phyloP scores from a whole-genome alignment of 1,140 invertebrate species.

The Zaprionus nigranus region DNA sequence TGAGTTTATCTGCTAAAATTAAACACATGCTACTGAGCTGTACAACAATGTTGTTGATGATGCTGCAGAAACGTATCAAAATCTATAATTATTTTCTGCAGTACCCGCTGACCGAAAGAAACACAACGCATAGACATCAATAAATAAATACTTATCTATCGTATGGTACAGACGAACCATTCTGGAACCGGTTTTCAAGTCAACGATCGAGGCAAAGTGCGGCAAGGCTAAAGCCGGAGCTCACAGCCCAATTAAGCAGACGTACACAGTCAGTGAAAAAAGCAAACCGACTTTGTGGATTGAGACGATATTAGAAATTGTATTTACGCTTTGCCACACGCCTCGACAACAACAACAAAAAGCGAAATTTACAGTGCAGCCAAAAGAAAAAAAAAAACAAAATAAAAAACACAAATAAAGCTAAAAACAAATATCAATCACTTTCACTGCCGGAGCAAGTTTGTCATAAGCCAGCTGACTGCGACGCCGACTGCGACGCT shows the following conservation, averaged over 20 bases:
- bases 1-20: background rate
- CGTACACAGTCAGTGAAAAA: background rate
- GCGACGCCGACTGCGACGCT: background rate
- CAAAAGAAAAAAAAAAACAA: slow-evolving; percentile 22
- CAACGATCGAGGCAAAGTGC: slow-evolving; percentile 16
- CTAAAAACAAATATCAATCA: slow-evolving; percentile 71
- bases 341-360: slow-evolving; percentile 31
- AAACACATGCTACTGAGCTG: background rate
- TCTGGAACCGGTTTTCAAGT: slow-evolving; percentile 33
- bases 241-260: slow-evolving; percentile 21
- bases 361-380: slow-evolving; percentile 63
- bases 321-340: slow-evolving; percentile 43
- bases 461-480: slow-evolving; percentile 59
- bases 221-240: slow-evolving; percentile 31
- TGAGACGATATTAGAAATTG: slow-evolving; percentile 52
- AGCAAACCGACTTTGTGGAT: slow-evolving; percentile 13
- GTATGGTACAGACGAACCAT: slow-evolving; percentile 14
- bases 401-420: slow-evolving; percentile 31
- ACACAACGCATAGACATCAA: slow-evolving; percentile 18
- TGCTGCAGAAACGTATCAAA: background rate
- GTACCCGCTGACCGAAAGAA: background rate
- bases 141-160: slow-evolving; percentile 29
- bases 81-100: slow-evolving; percentile 7
- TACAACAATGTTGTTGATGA: background rate
- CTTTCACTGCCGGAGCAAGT: slow-evolving; percentile 66